Conservation (phyloP, 2,888 invertebrate genomes). For the Pristionchus maxplancki region DNA sequence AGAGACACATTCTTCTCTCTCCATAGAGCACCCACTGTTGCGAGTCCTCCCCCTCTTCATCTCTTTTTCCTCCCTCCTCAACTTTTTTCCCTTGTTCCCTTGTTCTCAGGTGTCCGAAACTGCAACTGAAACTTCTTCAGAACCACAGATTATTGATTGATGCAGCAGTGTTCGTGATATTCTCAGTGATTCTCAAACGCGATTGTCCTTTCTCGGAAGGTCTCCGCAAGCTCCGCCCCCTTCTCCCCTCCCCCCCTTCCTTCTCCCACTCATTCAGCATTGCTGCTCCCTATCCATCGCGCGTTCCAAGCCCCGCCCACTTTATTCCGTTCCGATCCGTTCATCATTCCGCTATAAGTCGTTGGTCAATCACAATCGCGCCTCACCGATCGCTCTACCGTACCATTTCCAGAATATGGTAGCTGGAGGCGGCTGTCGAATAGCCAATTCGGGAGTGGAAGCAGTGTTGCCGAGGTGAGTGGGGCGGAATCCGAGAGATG, state of each 20-base stretch:
- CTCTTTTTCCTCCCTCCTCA: neutral
- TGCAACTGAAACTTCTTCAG: neutral
- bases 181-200: neutral
- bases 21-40: neutral
- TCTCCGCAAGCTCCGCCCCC: neutral
- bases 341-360: neutral
- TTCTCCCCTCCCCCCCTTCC: neutral
- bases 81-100: neutral
- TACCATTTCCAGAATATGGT: neutral
- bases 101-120: conserved; percentile 40
- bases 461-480: conserved; percentile 11
- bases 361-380: neutral
- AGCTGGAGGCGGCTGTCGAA: conserved; percentile 3
- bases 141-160: neutral
- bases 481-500: neutral
- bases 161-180: neutral
- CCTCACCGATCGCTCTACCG: conserved; percentile 12
- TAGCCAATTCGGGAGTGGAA: conserved; percentile 2
- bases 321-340: neutral
- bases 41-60: neutral
- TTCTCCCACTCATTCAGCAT: conserved; percentile 22
- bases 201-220: conserved; percentile 8
- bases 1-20: neutral
- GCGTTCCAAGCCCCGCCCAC: neutral
- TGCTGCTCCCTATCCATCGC: neutral